Evolutionary conservation across 2,888 invertebrate species (phyloP).

Genomic region (Parelbella ahira): DNA sequence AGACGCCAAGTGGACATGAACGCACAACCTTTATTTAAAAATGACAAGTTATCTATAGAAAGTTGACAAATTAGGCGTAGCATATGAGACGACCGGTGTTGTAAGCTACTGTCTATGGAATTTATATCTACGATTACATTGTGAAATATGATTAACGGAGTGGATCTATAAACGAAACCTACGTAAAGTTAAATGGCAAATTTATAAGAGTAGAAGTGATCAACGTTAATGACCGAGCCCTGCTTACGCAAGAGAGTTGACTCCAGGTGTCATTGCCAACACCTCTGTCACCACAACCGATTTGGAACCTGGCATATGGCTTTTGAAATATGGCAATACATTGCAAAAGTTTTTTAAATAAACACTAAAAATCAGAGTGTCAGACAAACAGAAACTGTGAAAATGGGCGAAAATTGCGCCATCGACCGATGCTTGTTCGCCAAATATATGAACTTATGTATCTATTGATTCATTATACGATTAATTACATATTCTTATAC

Average conservation of each 20-base stretch:
- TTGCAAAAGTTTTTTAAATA: slow-evolving; percentile 18
- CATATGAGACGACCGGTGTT: background rate
- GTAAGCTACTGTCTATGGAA: background rate
- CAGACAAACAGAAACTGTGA: slow-evolving; percentile 5
- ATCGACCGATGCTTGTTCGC: no score
- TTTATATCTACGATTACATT: background rate
- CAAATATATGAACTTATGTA: no score
- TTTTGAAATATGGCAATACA: slow-evolving; percentile 19
- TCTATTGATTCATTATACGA: no score
- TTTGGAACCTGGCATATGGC: slow-evolving; percentile 2
- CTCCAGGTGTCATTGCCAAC: slow-evolving; percentile 34
- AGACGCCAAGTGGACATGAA: no score
- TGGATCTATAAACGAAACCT: slow-evolving; percentile 7
- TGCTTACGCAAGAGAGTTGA: slow-evolving; percentile 50
- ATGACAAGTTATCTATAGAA: no score
- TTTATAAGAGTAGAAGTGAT: slow-evolving; percentile 46
- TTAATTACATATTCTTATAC: no score
- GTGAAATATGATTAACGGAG: slow-evolving; percentile 1
- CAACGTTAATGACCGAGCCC: slow-evolving; percentile 48
- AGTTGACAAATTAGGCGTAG: background rate
- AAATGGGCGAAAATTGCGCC: slow-evolving; percentile 10
- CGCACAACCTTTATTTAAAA: no score
- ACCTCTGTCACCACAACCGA: slow-evolving; percentile 1
- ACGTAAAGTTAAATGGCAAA: slow-evolving; percentile 41
- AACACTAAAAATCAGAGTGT: slow-evolving; percentile 15